Conservation (phyloP, 2,113 vertebrate genomes). For the Ciconia boyciana region DNA sequence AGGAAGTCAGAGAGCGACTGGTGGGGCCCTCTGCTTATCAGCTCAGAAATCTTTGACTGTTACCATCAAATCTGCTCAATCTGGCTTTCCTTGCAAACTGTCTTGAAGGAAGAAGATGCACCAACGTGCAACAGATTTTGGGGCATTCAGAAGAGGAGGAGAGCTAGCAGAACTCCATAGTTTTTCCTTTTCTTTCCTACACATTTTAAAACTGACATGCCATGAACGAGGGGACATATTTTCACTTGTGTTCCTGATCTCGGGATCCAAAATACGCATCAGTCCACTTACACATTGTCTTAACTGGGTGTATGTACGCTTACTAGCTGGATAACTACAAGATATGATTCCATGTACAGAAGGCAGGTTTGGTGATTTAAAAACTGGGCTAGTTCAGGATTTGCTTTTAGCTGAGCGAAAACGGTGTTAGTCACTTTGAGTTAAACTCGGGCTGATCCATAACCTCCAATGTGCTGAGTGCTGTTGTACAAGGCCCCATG, state of each 20-base stretch:
- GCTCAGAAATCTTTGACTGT: background rate
- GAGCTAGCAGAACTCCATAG: background rate
- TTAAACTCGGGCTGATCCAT: background rate
- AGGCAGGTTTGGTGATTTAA: background rate
- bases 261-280: accelerated
- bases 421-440: background rate
- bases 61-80: conserved; percentile 3
- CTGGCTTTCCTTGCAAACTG: background rate
- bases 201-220: background rate
- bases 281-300: background rate
- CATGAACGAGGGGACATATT: background rate
- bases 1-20: background rate
- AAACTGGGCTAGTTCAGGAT: background rate
- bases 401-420: background rate
- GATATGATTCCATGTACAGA: background rate
- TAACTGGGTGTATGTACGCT: background rate
- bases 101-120: background rate
- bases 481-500: background rate
- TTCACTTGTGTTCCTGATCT: background rate
- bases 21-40: background rate
- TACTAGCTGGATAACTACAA: background rate
- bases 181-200: background rate
- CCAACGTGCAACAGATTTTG: background rate
- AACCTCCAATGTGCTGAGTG: background rate
- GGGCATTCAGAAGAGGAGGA: background rate